A percentile compares a stretch with the other conserved stretches of the same genome.
These are phyloP conservation scores for Elgaria multicarinata DNA, from an alignment of 2,113 vertebrate genomes.

Conservation along the genomic window DNA sequence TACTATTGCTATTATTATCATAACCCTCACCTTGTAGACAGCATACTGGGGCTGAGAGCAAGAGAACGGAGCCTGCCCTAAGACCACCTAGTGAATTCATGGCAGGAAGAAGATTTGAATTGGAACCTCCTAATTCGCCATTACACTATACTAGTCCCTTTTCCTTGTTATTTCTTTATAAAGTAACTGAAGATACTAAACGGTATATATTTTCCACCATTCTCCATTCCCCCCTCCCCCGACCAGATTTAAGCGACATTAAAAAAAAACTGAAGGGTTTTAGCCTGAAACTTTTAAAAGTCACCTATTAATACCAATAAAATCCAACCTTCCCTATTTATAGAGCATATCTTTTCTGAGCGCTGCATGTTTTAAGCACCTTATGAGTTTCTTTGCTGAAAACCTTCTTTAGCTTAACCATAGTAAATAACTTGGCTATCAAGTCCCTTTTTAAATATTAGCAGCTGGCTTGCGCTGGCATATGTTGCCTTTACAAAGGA, in stretches of 20 bases:
- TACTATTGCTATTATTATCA: background rate
- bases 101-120: background rate
- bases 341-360: constrained; percentile 60
- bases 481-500: constrained; percentile 67
- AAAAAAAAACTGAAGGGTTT: constrained; percentile 50
- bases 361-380: constrained; percentile 74
- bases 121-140: background rate
- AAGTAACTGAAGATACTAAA: constrained; percentile 11
- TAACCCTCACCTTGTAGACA: background rate
- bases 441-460: constrained; percentile 73
- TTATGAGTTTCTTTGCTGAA: constrained; percentile 68
- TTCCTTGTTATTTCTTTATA: background rate
- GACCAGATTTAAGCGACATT: constrained; percentile 11
- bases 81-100: background rate
- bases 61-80: background rate
- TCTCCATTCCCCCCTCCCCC: constrained; percentile 33
- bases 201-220: constrained; percentile 17
- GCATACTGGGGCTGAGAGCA: background rate
- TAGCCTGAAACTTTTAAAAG: constrained; percentile 56
- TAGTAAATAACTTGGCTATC: constrained; percentile 72
- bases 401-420: constrained; percentile 71
- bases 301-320: constrained; percentile 61
- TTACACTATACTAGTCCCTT: too few relatives aligned
- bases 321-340: constrained; percentile 68
- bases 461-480: constrained; percentile 56